Conservation (phyloP, 2,888 invertebrate genomes). For the Cerastoderma edule region DNA sequence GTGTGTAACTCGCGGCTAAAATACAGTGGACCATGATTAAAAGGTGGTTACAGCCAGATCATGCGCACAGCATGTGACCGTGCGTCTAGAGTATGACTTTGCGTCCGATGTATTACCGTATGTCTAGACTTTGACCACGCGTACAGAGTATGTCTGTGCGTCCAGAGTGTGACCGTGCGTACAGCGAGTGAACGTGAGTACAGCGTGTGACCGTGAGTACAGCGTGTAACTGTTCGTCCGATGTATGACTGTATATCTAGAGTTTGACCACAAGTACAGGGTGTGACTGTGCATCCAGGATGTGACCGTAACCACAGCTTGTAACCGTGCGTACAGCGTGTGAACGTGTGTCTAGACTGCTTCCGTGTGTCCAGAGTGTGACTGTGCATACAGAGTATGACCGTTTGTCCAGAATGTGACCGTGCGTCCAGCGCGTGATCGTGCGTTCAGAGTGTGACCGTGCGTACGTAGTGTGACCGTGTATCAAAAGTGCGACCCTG, state of each 20-base stretch:
- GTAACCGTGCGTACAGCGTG: background rate
- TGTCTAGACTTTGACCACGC: background rate
- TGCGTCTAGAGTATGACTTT: background rate
- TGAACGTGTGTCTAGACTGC: too few relatives aligned
- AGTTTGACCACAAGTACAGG: background rate
- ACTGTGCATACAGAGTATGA: background rate
- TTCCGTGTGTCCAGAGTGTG: background rate
- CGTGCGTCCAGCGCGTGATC: background rate
- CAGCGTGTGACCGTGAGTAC: background rate
- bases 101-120: background rate
- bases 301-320: background rate
- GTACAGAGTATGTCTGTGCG: background rate
- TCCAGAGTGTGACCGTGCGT: background rate
- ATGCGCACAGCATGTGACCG: background rate
- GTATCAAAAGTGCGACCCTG: too few relatives aligned
- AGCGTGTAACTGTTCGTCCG: background rate
- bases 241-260: background rate
- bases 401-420: background rate
- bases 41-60: background rate
- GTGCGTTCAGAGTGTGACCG: background rate
- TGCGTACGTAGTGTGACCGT: background rate
- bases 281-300: background rate
- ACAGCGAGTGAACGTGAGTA: too few relatives aligned
- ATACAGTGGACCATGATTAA: background rate
- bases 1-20: background rate